Base-by-base conservation (phyloP, 2,888 invertebrate species). In the Dorcus parallelipipedus region DNA sequence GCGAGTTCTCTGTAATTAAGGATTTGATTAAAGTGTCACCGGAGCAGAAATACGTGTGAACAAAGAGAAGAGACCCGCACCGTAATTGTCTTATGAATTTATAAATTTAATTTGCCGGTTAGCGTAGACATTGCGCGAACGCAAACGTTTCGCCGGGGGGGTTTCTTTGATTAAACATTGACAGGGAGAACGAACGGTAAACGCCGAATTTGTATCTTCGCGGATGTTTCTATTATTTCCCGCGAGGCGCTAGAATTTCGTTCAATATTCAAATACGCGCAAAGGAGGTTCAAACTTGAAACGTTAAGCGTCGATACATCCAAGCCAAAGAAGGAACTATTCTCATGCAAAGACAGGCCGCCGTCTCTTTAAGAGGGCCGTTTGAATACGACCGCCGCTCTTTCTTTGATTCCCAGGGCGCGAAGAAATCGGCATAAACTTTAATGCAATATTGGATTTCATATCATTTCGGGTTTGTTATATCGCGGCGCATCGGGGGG, bases 251-350 rank as follows among this genome's bases (percentile, higher is more conserved):
- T 33, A 33, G 26, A 33, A 7, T 43, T 43, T 9, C 43, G 47
- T 47, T 47, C 47, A 47, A 47, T 47, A 47, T 47, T 47, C 47
- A 47, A 47, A 47, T 47, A 26, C 26, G 47, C 26, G 26, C 10
- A 23, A 20, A 17, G 45, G 45, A 20, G 17, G n/a, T 47, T 47
- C 23, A 17, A 47, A 47, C 47, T 23, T 26, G 47, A 47, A 23
- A 47, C 23, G 26, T 47, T 26, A 26, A 33, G 26, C 20, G 47
- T 26, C 20, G 47, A 47, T 47, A 26, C 47, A 14, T 14, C 14
- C 14, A 14, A 14, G 14, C 14, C 14, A 1, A 14, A 14, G 47
- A 47, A 17, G 9, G 47, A 33, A 33, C 26, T 33, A 33, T 33
- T 33, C 26, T 33, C 26, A 33, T 33, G 26, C 26, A 33, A 33